These are phyloP conservation scores for Lepas anatifera DNA, from an alignment of 2,888 invertebrate genomes.

Conservation along the genomic window DNA sequence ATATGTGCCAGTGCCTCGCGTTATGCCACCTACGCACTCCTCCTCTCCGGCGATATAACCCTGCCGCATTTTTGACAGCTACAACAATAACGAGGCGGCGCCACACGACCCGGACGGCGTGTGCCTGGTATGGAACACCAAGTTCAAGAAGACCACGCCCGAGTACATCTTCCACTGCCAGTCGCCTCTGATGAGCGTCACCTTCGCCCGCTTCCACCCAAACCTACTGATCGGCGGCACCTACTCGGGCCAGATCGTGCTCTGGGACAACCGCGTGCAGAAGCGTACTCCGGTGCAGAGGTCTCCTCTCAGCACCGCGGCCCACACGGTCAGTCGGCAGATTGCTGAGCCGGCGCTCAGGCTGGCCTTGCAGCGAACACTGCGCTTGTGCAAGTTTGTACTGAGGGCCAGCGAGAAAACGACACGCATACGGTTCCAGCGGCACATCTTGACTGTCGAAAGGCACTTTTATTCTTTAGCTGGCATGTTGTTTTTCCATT, in stretches of 20 bases:
- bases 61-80: no score
- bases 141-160: conserved; percentile 92
- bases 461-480: no score
- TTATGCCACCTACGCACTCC: no score
- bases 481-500: no score
- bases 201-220: conserved; percentile 93
- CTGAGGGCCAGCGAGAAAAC: no score
- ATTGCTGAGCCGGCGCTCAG: not conserved
- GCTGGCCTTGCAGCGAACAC: no score
- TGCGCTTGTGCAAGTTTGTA: no score
- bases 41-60: no score
- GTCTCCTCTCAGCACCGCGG: conserved; percentile 86
- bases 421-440: no score
- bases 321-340: conserved; percentile 61
- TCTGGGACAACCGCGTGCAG: conserved; percentile 98
- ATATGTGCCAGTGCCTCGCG: no score
- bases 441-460: no score
- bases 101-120: conserved; percentile 98
- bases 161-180: conserved; percentile 96
- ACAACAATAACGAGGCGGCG: conserved; percentile 85
- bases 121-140: conserved; percentile 95
- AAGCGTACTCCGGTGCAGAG: conserved; percentile 95
- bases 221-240: conserved; percentile 96
- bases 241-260: conserved; percentile 95
- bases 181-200: conserved; percentile 90